phyloP scores from a whole-genome alignment of 2,797 vertebrate genomes.

The Crenichthys baileyi region DNA sequence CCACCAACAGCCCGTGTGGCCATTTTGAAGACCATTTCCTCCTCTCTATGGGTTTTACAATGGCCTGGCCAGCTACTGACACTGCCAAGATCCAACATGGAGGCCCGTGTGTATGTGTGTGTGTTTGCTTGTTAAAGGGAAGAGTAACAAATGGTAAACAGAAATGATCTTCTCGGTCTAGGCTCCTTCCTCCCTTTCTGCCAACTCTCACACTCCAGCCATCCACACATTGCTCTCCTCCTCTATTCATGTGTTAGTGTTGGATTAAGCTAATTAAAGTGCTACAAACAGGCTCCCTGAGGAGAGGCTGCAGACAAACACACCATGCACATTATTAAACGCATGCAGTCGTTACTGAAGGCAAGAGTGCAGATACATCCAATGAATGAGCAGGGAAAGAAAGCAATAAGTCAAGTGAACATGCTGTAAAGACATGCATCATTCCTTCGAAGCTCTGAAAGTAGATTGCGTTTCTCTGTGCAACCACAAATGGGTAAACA shows the following conservation, averaged over 20 bases:
- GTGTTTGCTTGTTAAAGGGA: neutral
- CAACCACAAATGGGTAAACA: neutral
- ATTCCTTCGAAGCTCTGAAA: conserved; percentile 8
- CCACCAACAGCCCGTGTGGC: conserved; percentile 55
- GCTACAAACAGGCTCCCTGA: conserved; percentile 63
- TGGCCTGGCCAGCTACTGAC: conserved; percentile 53
- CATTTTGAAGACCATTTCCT: conserved; percentile 58
- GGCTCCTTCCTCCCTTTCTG: conserved; percentile 30
- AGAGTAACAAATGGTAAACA: conserved; percentile 54
- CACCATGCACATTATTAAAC: conserved; percentile 28
- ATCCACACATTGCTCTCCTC: conserved; percentile 43
- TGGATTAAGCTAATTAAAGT: conserved; percentile 81
- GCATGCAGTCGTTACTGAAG: conserved; percentile 48
- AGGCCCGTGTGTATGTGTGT: conserved; percentile 20
- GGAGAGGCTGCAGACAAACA: conserved; percentile 43
- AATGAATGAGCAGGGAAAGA: conserved; percentile 31
- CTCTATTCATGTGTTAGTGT: conserved; percentile 67
- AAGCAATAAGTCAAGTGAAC: conserved; percentile 34
- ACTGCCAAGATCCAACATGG: conserved; percentile 59
- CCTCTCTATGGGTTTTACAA: conserved; percentile 59
- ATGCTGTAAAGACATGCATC: conserved; percentile 12
- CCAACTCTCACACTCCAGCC: conserved; percentile 38
- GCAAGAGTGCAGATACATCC: conserved; percentile 35
- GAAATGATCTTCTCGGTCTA: conserved; percentile 47
- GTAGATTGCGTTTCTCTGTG: conserved; percentile 5